Conservation (phyloP, 2,888 invertebrate genomes). For the Parnassius mnemosyne region DNA sequence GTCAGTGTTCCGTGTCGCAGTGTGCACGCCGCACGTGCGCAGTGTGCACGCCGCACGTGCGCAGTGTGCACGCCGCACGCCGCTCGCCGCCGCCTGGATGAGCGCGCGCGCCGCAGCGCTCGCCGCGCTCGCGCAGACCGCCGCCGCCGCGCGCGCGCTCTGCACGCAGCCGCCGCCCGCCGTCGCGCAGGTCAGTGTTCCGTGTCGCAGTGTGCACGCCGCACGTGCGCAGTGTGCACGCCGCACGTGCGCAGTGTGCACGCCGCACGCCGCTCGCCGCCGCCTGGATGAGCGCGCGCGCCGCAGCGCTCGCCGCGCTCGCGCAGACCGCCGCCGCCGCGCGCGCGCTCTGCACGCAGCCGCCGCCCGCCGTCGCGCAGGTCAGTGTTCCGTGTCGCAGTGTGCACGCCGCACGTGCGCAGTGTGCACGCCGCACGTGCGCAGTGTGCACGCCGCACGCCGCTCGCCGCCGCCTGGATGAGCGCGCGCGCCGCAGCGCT, state of each 20-base stretch:
- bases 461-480: conserved; percentile 66
- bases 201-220: neutral
- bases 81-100: conserved; percentile 66
- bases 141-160: conserved; percentile 84
- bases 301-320: conserved; percentile 46
- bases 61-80: no score
- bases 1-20: conserved; percentile 32
- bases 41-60: no score
- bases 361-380: conserved; percentile 89
- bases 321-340: conserved; percentile 73
- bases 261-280: conserved; percentile 54
- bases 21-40: neutral
- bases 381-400: conserved; percentile 32
- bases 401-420: neutral
- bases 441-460: no score
- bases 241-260: no score
- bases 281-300: conserved; percentile 83
- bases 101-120: conserved; percentile 82
- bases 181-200: conserved; percentile 77
- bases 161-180: conserved; percentile 94
- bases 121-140: conserved; percentile 43
- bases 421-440: no score
- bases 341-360: conserved; percentile 91
- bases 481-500: conserved; percentile 82
- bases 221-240: neutral